Percentiles rank a stretch among this genome's conserved stretches.
Conservation (phyloP, 2,113 vertebrate species). For the Sminthopsis crassicaudata region DNA sequence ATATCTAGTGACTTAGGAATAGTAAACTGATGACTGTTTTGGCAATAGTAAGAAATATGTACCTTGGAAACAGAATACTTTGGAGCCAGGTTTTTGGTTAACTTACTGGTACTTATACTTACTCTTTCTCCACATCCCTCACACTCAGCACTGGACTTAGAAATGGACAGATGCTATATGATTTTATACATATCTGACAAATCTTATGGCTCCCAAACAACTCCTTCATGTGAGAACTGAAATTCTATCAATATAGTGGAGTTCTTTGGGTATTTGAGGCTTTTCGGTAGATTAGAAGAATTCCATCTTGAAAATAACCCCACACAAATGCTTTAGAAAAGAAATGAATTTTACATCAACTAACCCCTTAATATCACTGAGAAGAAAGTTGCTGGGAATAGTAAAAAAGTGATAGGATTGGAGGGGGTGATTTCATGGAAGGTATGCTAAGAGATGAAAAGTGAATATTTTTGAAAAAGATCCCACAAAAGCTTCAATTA, state of each 20-base stretch:
- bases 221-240: not conserved
- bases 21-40: not conserved
- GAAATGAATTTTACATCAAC: not conserved
- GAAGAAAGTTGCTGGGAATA: not conserved
- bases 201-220: not conserved
- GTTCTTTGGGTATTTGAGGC: not conserved
- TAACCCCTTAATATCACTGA: not conserved
- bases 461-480: not conserved
- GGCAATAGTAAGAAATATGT: not conserved
- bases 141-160: not conserved
- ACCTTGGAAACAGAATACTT: not conserved
- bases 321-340: not conserved
- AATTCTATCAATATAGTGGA: not conserved
- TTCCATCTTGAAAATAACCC: not conserved
- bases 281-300: not conserved
- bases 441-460: not conserved
- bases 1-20: not conserved
- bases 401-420: not conserved
- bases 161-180: not conserved
- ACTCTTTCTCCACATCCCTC: not conserved
- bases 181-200: not conserved
- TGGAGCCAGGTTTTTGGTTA: not conserved
- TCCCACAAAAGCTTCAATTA: not conserved
- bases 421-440: not conserved
- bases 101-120: too few relatives aligned